Evolutionary conservation across 2,113 vertebrate genomes (phyloP), one percentile per base, ranked within the genome.

Genomic region (Urocitellus parryii): DNA sequence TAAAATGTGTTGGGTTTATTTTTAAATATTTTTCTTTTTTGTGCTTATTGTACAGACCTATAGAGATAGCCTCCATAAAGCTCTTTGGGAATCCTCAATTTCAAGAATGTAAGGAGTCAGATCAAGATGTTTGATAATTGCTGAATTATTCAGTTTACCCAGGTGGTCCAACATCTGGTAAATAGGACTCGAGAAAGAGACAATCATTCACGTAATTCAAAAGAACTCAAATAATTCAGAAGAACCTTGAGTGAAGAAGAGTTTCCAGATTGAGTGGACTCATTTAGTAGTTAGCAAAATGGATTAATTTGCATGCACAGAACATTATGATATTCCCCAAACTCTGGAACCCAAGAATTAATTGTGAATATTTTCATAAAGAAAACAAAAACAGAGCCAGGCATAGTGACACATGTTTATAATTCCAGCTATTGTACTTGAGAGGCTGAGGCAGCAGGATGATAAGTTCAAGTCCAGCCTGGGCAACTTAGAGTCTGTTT

Each of bases 81-180:
- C 51, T 77, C 22, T 86, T 92, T 29, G 5, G 53, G 22, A 45
- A 85, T 32, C 16, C 20, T 81, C 37, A n/a, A 24, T 67, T 67
- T 93, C 45, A 67, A 87, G 53, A 76, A 51, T 61, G 76, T 14
- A 74, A 95, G 61, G 25, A n/a, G 27, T 70, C 68, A n/a, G 9
- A 51, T 76, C 25, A 81, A 86, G 74, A 77, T 78, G 24, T 77
- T 95, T 91, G 56, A 74, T 68, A 91, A 32, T 16, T 88, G 39
- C 5, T 68, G 29, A 88, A 72, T 63, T 78, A 24, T 17, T 68
- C 9, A 18, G 5, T 87, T 91, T 72, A 12, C 29, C 20, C n/a
- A 45, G n/a, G 45, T 79, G 20, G 22, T 45, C 32, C 4, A 65
- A 53, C 34, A 77, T 83, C 53, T 73, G 78, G 32, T 29, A 73